phyloP scores from a whole-genome alignment of 2,888 invertebrate species.

The Drosophila mayaguana region DNA sequence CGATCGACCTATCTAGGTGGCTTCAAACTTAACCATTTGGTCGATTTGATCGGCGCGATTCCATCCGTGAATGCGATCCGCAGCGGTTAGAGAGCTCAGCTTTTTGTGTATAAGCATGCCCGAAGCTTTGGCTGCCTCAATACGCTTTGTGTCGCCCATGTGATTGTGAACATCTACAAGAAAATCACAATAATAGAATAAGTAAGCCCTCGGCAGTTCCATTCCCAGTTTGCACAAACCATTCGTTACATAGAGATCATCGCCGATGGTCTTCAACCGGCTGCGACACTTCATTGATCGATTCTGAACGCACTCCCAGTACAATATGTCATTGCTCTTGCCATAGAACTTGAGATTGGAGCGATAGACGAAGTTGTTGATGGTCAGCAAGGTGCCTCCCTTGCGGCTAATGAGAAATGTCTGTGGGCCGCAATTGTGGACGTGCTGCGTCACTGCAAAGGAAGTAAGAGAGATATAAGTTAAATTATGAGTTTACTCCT shows the following conservation, averaged over 20 bases:
- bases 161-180: slow-evolving; percentile 84
- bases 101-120: slow-evolving; percentile 83
- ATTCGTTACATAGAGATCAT: slow-evolving; percentile 84
- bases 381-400: slow-evolving; percentile 83
- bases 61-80: slow-evolving; percentile 61
- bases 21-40: slow-evolving; percentile 30
- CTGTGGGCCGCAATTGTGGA: slow-evolving; percentile 83
- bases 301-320: slow-evolving; percentile 85
- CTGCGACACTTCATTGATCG: slow-evolving; percentile 85
- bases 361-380: slow-evolving; percentile 84
- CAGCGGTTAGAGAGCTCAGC: slow-evolving; percentile 77
- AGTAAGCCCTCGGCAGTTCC: background rate
- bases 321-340: slow-evolving; percentile 82
- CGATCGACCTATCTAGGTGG: slow-evolving; percentile 8
- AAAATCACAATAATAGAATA: background rate
- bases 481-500: background rate
- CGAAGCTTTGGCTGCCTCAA: slow-evolving; percentile 79
- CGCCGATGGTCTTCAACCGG: slow-evolving; percentile 84
- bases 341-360: slow-evolving; percentile 85
- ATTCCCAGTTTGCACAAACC: slow-evolving; percentile 60
- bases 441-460: slow-evolving; percentile 80
- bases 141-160: slow-evolving; percentile 80
- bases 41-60: slow-evolving; percentile 41
- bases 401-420: slow-evolving; percentile 84
- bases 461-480: slow-evolving; percentile 10